Evolutionary conservation across 2,888 invertebrate species (phyloP), one percentile per base, ranked within the genome.

Genomic region (Hartigia nigra): DNA sequence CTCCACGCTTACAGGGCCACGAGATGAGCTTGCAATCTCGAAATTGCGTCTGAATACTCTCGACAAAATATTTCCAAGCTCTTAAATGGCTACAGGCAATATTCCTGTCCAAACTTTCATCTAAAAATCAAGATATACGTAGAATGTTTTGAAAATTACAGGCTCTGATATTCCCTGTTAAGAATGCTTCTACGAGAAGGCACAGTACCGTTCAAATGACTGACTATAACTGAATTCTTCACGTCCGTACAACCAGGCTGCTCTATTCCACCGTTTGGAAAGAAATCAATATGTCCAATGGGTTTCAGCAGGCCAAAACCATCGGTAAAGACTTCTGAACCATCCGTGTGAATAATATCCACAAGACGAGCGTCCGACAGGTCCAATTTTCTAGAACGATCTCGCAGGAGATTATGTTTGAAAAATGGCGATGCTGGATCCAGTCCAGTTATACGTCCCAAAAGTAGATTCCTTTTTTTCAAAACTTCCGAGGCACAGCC

Each of bases 291-390:
- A 82, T 94, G 94, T 1, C 94, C 94, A 74, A 94, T 92, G 1
- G 94, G 93, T 84, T 93, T 93, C 84, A 93, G 91, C 39, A 94
- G 88, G 1, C 94, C 94, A 85, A 94, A 94, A 23, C 94, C 94
- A 86, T 94, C 94, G n/a, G 93, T 92, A 81, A 94, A 93, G 72
- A 92, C 92, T 85, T 92, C 87, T n/a, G 92, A 92, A 9, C 95
- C 94, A 87, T 95, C 95, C 1, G 95, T 95, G 84, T 95, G 95
- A 78, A 95, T 92, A n/a, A 95, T 93, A 87, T 95, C 95, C 0
- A 95, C 95, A 81, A 95, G 93, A 36, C 91, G 90, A 0, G 95
- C 95, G 86, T 95, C 95, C 11, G 92, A 92, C 37, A 92, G 92
- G 85, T 95, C 95, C 75, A 95, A 90, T 82, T 94, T 94, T 78